phyloP scores from a whole-genome alignment of 2,113 vertebrate species.

The Takifugu bimaculatus region DNA sequence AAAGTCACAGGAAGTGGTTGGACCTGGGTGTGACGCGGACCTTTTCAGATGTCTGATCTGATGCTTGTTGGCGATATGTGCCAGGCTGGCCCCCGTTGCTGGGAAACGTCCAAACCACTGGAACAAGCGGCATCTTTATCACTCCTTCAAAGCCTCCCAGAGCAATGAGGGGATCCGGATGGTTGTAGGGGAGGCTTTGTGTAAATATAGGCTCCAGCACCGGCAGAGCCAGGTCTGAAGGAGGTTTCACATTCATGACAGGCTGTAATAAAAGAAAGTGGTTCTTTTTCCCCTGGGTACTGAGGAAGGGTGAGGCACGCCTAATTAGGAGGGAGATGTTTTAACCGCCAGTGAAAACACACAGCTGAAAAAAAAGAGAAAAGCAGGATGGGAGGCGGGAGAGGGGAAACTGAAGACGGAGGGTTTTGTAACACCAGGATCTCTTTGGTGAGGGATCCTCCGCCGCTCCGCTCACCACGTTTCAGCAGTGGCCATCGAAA shows the following conservation, averaged over 20 bases:
- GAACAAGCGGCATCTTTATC: constrained; percentile 51
- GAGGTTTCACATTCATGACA: constrained; percentile 48
- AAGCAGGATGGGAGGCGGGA: background rate
- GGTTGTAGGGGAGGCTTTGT: background rate
- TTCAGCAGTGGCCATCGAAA: background rate
- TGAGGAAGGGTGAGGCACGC: constrained; percentile 54
- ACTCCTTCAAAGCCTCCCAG: constrained; percentile 49
- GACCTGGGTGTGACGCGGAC: constrained; percentile 1
- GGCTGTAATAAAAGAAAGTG: constrained; percentile 54
- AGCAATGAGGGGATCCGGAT: constrained; percentile 47
- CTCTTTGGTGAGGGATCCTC: constrained; percentile 17
- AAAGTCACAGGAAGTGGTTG: constrained; percentile 19
- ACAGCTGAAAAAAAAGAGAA: constrained; percentile 37
- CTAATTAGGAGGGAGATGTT: constrained; percentile 62
- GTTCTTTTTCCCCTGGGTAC: constrained; percentile 12
- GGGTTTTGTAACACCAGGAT: constrained; percentile 20
- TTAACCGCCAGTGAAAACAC: constrained; percentile 47
- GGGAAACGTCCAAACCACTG: background rate
- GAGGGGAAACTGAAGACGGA: constrained; percentile 15
- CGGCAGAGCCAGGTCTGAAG: constrained; percentile 42
- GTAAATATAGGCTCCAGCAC: constrained; percentile 58
- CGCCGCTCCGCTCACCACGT: background rate
- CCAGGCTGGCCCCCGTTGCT: too few relatives aligned
- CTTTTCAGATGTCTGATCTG: constrained; percentile 2
- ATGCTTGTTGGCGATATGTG: constrained; percentile 6